Evolutionary conservation across 2,797 vertebrate genomes (phyloP), one percentile per base, ranked within the genome.

Genomic region (Danio tinwini): DNA sequence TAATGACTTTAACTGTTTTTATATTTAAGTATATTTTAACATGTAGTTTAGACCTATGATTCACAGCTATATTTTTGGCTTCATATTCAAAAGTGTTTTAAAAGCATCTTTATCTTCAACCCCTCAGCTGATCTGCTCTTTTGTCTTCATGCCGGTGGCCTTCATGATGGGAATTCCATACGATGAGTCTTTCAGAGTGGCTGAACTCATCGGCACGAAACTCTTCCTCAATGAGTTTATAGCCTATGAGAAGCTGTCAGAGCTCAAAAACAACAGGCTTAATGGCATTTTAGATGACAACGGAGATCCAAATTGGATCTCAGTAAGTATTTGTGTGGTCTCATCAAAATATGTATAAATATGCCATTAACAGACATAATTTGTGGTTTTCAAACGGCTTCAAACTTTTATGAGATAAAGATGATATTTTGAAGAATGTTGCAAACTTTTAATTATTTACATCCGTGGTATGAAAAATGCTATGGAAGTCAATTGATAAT

Each of bases 141-240:
- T 97, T 0, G 5, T 96, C 76, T 96, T 99, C 84, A 95, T 96
- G 94, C 98, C 98, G 0, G 81, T 99, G 88, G 95, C 97, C 73
- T 99, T 97, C 83, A 92, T 99, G 87, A 95, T 99, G 95, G 98
- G 98, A 1, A 89, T 96, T 47, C 93, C 94, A 7, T 96, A 94
- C 82, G 87, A 92, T 0, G 98, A 99, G 80, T 93, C 93, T 2
- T 94, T 94, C 0, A 75, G 88, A 63, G 96, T 97, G 55, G 98
- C 97, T 0, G 93, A 98, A 85, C 90, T 99, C 50, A 92, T 99
- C 76, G 98, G 98, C 10, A 95, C 89, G 19, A 99, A 99, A 89
- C 90, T 98, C 65, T 98, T 99, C 88, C 91, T 99, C 81, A 99
- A 98, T 0, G 97, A 99, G 88, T 99, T 99, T 85, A 93, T 99